Conservation (phyloP, 1,140 invertebrate genomes). For the Pentalonia nigronervosa region DNA sequence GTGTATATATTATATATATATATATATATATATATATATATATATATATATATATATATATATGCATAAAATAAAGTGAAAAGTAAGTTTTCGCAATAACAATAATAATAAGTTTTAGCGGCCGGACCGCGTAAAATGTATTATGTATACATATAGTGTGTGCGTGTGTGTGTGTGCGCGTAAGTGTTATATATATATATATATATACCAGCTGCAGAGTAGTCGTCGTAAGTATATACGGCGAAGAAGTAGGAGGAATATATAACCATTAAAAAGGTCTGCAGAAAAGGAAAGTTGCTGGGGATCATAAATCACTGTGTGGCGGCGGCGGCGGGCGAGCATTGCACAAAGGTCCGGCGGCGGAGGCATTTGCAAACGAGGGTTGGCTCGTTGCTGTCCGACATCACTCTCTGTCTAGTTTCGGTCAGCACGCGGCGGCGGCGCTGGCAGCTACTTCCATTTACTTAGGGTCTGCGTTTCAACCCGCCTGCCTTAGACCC, state of each 20-base stretch:
- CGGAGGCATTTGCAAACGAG: slow-evolving; percentile 56
- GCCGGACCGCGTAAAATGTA: slow-evolving; percentile 20
- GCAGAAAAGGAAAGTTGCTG: slow-evolving; percentile 38
- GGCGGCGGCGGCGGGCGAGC: slow-evolving; percentile 8
- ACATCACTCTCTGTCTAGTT: slow-evolving; percentile 58
- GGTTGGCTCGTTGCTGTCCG: slow-evolving; percentile 55
- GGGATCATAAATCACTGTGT: slow-evolving; percentile 55
- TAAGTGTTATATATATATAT: neutral
- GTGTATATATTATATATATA: neutral
- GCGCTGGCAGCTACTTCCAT: slow-evolving; percentile 32
- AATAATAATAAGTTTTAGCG: slow-evolving; percentile 40
- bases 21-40: neutral
- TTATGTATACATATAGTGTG: neutral
- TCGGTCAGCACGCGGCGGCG: slow-evolving; percentile 48
- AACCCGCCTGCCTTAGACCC: neutral
- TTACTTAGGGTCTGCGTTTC: slow-evolving; percentile 47
- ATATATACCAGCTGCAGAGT: neutral
- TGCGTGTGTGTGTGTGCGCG: neutral
- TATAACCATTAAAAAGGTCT: slow-evolving; percentile 57
- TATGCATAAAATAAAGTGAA: neutral
- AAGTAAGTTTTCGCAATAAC: slow-evolving; percentile 23
- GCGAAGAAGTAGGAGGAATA: neutral
- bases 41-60: neutral
- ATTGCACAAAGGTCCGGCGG: slow-evolving; percentile 44
- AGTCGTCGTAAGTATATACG: neutral